These are phyloP conservation scores for Philopotamus ludificatus DNA, from an alignment of 1,140 invertebrate species.

Conservation along the genomic window DNA sequence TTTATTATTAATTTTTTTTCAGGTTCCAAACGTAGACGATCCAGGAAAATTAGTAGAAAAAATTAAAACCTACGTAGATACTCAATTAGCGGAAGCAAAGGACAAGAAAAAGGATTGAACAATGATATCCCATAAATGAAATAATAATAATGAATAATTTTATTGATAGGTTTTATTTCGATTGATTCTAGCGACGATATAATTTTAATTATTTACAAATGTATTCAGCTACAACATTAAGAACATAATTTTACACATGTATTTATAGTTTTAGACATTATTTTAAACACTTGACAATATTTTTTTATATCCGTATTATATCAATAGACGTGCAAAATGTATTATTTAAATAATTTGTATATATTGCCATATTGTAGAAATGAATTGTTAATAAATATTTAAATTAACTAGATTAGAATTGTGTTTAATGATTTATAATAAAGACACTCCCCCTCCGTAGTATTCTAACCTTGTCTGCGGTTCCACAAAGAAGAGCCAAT, in stretches of 20 bases:
- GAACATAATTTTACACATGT: conserved; percentile 47
- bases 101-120: conserved; percentile 46
- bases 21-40: conserved; percentile 82
- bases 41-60: conserved; percentile 67
- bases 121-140: neutral
- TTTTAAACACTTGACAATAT: conserved; percentile 39
- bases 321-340: no score
- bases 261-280: no score
- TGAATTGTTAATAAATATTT: no score
- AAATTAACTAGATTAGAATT: neutral
- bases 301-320: no score
- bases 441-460: conserved; percentile 79
- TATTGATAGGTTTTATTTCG: neutral
- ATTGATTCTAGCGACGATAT: no score
- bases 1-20: conserved; percentile 46
- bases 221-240: conserved; percentile 42
- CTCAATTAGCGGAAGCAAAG: conserved; percentile 53
- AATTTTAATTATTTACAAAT: conserved; percentile 33
- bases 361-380: no score
- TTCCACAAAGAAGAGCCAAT: conserved; percentile 98
- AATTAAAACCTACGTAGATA: conserved; percentile 67
- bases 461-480: conserved; percentile 85
- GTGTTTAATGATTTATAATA: no score
- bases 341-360: no score
- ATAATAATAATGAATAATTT: neutral